phyloP scores from a whole-genome alignment of 2,797 vertebrate genomes.

The Aotus griseimembra region DNA sequence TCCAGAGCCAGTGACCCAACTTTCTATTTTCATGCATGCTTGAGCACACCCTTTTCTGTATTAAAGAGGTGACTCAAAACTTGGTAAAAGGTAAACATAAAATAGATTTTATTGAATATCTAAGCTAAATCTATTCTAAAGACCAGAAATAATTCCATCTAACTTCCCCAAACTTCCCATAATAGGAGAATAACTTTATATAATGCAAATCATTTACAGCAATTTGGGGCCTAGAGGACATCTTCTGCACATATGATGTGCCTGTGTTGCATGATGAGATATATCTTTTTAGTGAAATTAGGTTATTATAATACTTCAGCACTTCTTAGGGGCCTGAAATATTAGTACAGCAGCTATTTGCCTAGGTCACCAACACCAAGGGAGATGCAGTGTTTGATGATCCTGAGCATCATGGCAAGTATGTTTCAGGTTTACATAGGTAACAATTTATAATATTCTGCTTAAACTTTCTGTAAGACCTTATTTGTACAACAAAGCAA shows the following conservation, averaged over 20 bases:
- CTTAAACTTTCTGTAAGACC: not conserved
- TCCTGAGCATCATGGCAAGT: not conserved
- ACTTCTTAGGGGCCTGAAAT: not conserved
- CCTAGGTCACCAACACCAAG: not conserved
- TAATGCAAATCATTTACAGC: not conserved
- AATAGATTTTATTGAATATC: not conserved
- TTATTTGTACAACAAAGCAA: not conserved
- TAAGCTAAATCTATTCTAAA: not conserved
- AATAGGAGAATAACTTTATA: not conserved
- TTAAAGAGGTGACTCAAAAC: slow-evolving; percentile 44
- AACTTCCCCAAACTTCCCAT: not conserved
- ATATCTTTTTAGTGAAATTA: not conserved
- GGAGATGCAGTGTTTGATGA: not conserved
- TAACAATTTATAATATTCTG: not conserved
- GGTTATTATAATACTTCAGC: not conserved
- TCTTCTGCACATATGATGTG: not conserved
- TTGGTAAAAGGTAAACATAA: not conserved
- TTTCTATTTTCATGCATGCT: slow-evolving; percentile 55
- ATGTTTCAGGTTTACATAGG: not conserved
- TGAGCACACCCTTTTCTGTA: slow-evolving; percentile 6
- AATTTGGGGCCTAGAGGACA: not conserved
- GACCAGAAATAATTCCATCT: not conserved
- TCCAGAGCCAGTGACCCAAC: not conserved
- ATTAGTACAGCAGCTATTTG: not conserved
- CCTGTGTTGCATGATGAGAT: not conserved